Conservation (phyloP, 2,888 invertebrate species). For the Electrophaes corylata region DNA sequence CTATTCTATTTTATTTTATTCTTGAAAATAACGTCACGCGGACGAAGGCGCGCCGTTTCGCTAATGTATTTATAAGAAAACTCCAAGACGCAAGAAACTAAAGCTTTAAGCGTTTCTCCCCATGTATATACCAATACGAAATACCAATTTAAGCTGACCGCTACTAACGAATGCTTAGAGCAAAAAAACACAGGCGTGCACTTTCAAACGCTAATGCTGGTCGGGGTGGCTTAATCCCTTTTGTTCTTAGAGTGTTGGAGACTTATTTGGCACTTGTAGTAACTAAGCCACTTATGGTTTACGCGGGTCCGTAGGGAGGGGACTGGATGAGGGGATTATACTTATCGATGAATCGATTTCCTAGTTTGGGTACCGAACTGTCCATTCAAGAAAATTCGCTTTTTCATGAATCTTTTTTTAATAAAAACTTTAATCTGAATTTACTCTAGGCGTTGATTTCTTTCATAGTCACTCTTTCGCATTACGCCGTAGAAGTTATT, state of each 20-base stretch:
- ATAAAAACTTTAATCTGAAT: no score
- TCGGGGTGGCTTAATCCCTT: constrained; percentile 48
- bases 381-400: no score
- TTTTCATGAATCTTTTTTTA: no score
- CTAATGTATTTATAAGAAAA: no score
- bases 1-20: no score
- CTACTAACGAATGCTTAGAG: constrained; percentile 27
- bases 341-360: constrained; percentile 28
- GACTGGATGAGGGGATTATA: constrained; percentile 6
- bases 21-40: no score
- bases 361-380: no score
- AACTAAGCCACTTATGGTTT: constrained; percentile 80
- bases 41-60: no score
- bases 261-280: constrained; percentile 74
- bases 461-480: no score
- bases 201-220: constrained; percentile 38
- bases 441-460: no score
- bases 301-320: constrained; percentile 48
- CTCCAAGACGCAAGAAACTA: background rate
- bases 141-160: constrained; percentile 37
- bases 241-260: constrained; percentile 77
- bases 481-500: no score
- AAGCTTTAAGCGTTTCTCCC: background rate
- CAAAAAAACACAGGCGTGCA: constrained; percentile 36
- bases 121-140: constrained; percentile 4